Evolutionary conservation across 2,888 invertebrate genomes (phyloP), one percentile per base, ranked within the genome.

Genomic region (Scelioninae gen. 1): DNA sequence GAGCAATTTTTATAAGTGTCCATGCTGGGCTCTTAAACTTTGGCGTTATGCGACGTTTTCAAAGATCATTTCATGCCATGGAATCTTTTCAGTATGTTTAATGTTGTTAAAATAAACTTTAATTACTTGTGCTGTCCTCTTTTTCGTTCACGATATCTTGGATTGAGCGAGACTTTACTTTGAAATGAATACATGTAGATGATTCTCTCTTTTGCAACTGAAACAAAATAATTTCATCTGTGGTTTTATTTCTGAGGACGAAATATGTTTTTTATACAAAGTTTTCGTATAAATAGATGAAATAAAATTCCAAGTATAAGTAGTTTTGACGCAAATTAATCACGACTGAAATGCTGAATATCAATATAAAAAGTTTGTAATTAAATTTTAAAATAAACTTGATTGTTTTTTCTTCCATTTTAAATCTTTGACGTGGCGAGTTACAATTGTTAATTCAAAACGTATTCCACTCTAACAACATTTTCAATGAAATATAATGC

Each of bases 81-180:
- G 15, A 29, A 51, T 66, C 76, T 76, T 76, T 76, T 76, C 60
- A 76, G 60, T 40, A 53, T 68, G 66, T 60, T 60, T 68, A 76
- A 76, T 76, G 60, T 60, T 66, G 45, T 76, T 76, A 68, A 60
- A 60, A 76, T 68, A 76, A 75, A 76, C 66, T 76, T 76, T 76
- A 76, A 76, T 76, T 68, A 68, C 76, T 68, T 51, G 76, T 40
- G 53, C 43, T 43, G 45, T 51, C 66, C 53, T 75, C 65, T 76
- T 68, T 75, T 49, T 43, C 29, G 60, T 76, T 66, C 49, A 58
- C 53, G 43, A 66, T 49, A 75, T 65, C 65, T 56, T 62, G 23
- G 32, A 65, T 29, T 40, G 29, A 4, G 43, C 40, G 47, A 51
- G 49, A 76, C 53, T 60, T 75, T 58, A 68, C 53, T 60, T 65